Evolutionary conservation across 2,797 vertebrate species (phyloP), one percentile per base, ranked within the genome.

Genomic region (Etheostoma perlongum): DNA sequence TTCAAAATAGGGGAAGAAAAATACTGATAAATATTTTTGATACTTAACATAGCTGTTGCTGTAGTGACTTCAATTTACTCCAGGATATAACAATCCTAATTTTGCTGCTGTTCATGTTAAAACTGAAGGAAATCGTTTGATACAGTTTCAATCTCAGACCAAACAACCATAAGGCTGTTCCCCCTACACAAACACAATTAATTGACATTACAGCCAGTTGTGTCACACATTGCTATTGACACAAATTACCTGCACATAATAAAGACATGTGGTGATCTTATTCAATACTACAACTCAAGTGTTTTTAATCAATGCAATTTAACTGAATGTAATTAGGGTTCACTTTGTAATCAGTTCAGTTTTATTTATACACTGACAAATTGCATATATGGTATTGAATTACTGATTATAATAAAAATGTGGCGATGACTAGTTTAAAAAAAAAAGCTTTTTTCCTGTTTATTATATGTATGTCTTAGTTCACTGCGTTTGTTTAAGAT

Each of bases 151-250:
- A 70, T 76, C 47, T 71, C 52, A 72, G 42, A 65, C 67, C 30
- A 75, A 76, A 81, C 57, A 83, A 82, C 40, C 52, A 66, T 51
- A 19, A 46, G 27, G 53, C 74, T 73, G 19, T 63, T 46, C 64
- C 14, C 33, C 44, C 66, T 48, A 51, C 40, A 55, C 49, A 72
- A 73, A 82, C 55, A 79, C 70, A 80, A 77, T 79, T 69, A 85
- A 72, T 46, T 53, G 47, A 74, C 11, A 9, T 48, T 62, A 40
- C 48, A 70, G 4, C 36, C 21, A 52, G 36, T 30, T 36, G 8
- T 9, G 47, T 64, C 14, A 51, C 53, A 21, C 14, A 44, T 12
- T 49, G 21, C 15, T 25, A 23, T 12, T 68, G 68, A 63, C 36
- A 67, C 19, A 61, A 51, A 75, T 74, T 67, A 57, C 53, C 25